A percentile compares a stretch with the other conserved stretches of the same genome.
Evolutionary conservation across 2,888 invertebrate species (phyloP).

Genomic region (Incurvaria masculella): DNA sequence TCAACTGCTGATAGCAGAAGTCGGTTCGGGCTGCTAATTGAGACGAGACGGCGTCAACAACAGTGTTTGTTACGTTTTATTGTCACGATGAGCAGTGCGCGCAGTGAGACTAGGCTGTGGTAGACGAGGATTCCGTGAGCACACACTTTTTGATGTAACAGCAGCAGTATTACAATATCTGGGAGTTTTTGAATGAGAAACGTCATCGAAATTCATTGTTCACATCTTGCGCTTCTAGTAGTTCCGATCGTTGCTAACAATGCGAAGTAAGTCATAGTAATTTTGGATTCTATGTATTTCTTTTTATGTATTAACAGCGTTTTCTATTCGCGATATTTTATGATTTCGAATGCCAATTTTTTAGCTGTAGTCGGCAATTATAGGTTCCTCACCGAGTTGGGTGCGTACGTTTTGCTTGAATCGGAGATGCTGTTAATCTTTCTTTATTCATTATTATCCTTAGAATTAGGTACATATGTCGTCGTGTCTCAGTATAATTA

Average conservation of each 20-base stretch:
- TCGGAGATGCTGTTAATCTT: slow-evolving; percentile 9
- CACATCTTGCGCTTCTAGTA: neutral
- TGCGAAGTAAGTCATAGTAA: slow-evolving; percentile 3
- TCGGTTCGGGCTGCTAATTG: no score
- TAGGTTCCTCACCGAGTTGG: no score
- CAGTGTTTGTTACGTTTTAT: neutral
- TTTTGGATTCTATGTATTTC: slow-evolving; percentile 17
- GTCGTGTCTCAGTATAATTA: slow-evolving; percentile 39
- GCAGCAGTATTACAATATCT: neutral
- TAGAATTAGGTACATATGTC: slow-evolving; percentile 33
- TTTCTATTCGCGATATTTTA: neutral
- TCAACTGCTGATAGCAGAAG: no score
- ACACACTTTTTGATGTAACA: no score
- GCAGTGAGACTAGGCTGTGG: no score
- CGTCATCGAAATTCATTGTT: neutral
- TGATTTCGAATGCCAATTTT: no score
- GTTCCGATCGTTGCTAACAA: neutral
- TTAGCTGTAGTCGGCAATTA: no score
- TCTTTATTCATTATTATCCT: slow-evolving; percentile 25
- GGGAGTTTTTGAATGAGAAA: neutral
- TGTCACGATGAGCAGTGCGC: no score
- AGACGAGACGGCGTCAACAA: no score
- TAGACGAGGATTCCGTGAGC: no score
- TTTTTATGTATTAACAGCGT: slow-evolving; percentile 7
- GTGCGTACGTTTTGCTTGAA: neutral